Evolutionary conservation across 2,797 vertebrate species (phyloP).

Genomic region (Tapera naevia): DNA sequence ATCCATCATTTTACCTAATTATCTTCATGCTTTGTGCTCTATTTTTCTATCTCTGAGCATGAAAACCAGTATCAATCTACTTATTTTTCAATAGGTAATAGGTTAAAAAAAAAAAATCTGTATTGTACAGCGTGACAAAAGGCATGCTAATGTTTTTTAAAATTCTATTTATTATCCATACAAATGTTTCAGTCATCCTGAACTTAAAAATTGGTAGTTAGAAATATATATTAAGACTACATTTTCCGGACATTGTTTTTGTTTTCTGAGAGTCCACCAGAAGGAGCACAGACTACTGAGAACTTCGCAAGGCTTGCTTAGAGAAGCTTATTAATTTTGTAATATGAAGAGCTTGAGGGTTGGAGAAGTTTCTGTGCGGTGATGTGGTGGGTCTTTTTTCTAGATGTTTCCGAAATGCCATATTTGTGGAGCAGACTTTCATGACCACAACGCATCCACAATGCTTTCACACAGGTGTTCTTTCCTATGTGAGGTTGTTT

Average conservation of each 20-base stretch:
- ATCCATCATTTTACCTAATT: constrained; percentile 56
- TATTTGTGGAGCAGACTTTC: not conserved
- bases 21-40: not conserved
- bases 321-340: constrained; percentile 27
- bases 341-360: not conserved
- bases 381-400: not conserved
- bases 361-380: not conserved
- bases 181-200: not conserved
- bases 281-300: not conserved
- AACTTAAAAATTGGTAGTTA: not conserved
- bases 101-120: not conserved
- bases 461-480: not conserved
- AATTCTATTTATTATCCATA: not conserved
- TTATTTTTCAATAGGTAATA: not conserved
- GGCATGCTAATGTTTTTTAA: not conserved
- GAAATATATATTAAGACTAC: not conserved
- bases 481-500: constrained; percentile 1
- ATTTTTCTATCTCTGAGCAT: not conserved
- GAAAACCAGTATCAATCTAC: not conserved
- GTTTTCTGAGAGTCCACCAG: not conserved
- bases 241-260: constrained; percentile 2
- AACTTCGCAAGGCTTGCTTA: not conserved
- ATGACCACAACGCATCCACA: not conserved
- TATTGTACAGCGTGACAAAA: not conserved
- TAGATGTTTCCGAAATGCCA: not conserved